Evolutionary conservation across 1,140 invertebrate species (phyloP), one percentile per base, ranked within the genome.

Genomic region (Lerema accius): DNA sequence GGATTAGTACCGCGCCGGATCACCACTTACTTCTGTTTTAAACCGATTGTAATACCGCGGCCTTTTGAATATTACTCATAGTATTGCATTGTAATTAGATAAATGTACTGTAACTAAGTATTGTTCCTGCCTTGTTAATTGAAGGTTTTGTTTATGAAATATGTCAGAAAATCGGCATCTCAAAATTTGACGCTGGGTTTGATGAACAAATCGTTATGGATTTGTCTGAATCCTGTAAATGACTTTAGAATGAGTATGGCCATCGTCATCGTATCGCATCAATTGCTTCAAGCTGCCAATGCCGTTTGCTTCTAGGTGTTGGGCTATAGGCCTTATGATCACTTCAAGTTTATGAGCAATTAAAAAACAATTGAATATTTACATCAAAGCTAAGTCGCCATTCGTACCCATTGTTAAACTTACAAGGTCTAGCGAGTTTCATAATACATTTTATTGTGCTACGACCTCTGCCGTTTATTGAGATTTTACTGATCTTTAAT

Each of bases 401-500:
- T 23, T 39, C 39, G 39, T 43, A 43, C 10, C 65, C 49, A 68
- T 77, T 71, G 69, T 77, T 53, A 71, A 65, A 58, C 56, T 64
- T 60, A 42, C 23, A 58, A 61, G 39, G 35, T 64, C 58, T 37
- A 19, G 16, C 23, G 39, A 51, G 51, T 76, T 76, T 76, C 75
- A 77, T 71, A 81, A 81, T 69, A 64, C 64, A 9, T 63, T 76
- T 59, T 75, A 72, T 71, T 49, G 70, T 69, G 63, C 71, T 63
- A 67, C 64, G 73, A 67, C 51, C 68, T 75, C 65, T 61, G 60
- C 40, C 69, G 74, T 83, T 82, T 83, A 87, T 85, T 82, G 80
- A 73, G 67, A 70, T 83, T 86, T 86, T 86, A 86, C 76, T 73
- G 75, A 74, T 80, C 68, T 83, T 87, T 84, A 84, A 84, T 82